Evolutionary conservation across 1,140 invertebrate species (phyloP).

Genomic region (Sarcophaga peregrina): DNA sequence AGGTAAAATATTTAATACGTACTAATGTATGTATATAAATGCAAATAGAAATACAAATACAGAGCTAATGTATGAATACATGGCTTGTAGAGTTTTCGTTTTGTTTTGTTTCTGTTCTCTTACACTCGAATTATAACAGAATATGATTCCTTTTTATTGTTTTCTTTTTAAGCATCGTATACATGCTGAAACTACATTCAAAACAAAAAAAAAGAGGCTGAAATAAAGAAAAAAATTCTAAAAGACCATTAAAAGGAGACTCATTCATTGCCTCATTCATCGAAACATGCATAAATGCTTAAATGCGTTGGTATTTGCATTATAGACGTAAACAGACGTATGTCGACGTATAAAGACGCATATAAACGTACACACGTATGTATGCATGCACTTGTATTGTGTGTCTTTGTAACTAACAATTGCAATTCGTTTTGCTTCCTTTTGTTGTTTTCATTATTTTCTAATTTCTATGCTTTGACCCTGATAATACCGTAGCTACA

Average conservation of each 20-base stretch:
- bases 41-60: no score
- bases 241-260: no score
- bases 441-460: background rate
- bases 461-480: background rate
- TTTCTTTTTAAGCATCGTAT: background rate
- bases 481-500: background rate
- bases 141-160: background rate
- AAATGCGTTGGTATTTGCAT: background rate
- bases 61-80: no score
- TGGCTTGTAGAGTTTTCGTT: background rate
- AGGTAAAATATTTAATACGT: background rate
- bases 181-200: no score
- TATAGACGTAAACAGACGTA: background rate
- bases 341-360: background rate
- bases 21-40: background rate
- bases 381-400: background rate
- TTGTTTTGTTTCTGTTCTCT: background rate
- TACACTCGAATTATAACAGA: background rate
- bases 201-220: no score
- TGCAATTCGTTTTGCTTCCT: background rate
- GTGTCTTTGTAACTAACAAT: conserved; percentile 2
- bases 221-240: no score
- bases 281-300: background rate
- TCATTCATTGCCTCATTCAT: background rate
- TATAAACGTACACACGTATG: background rate